phyloP scores from a whole-genome alignment of 2,113 vertebrate species.

The Hippoglossus stenolepis region DNA sequence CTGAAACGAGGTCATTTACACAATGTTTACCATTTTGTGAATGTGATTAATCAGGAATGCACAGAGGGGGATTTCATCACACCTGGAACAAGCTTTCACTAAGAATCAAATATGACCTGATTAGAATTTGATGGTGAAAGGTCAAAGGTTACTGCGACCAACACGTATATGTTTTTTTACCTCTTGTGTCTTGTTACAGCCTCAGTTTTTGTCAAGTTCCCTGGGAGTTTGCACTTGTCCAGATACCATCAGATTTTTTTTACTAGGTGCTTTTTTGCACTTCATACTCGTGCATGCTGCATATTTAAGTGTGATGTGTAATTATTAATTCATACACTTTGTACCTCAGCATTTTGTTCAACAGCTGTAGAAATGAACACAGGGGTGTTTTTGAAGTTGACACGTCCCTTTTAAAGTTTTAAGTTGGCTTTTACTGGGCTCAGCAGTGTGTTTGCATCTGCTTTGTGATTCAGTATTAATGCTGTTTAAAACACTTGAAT shows the following conservation, averaged over 20 bases:
- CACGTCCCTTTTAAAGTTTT: conserved; percentile 13
- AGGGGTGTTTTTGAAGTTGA: neutral
- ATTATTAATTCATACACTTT: conserved; percentile 1
- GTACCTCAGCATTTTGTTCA: conserved; percentile 18
- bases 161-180: too few relatives aligned
- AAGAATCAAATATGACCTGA: too few relatives aligned
- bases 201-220: neutral
- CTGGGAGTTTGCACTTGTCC: too few relatives aligned
- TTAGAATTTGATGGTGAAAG: too few relatives aligned
- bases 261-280: neutral
- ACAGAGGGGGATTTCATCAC: too few relatives aligned
- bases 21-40: too few relatives aligned
- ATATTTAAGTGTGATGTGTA: conserved; percentile 14
- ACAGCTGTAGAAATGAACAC: neutral
- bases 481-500: conserved; percentile 13
- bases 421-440: conserved; percentile 21
- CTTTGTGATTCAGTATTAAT: conserved; percentile 27
- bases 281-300: neutral
- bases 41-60: too few relatives aligned
- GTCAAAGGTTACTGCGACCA: too few relatives aligned
- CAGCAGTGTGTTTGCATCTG: conserved; percentile 11
- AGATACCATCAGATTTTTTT: neutral
- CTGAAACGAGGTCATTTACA: too few relatives aligned
- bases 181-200: too few relatives aligned
- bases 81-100: too few relatives aligned